A percentile compares a stretch with the other conserved stretches of the same genome.
These are phyloP conservation scores for Ptychoptera contaminata DNA, from an alignment of 2,888 invertebrate genomes.

Conservation along the genomic window DNA sequence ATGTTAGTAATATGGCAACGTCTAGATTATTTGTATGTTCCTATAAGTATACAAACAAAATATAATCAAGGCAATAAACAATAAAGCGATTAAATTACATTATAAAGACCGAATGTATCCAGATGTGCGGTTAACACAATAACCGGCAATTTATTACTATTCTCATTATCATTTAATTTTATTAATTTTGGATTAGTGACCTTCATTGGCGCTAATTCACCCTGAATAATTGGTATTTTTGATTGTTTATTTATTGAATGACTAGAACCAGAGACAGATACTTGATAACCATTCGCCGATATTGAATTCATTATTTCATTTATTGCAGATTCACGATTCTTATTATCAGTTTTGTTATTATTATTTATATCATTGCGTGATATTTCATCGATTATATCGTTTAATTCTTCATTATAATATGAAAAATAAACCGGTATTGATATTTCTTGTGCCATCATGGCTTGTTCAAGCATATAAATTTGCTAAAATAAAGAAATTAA, in stretches of 20 bases:
- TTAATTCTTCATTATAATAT: slow-evolving; percentile 54
- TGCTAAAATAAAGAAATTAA: slow-evolving; percentile 35
- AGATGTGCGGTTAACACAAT: slow-evolving; percentile 88
- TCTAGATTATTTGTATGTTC: slow-evolving; percentile 79
- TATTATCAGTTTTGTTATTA: slow-evolving; percentile 27
- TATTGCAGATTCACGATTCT: slow-evolving; percentile 53
- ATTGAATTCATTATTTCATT: slow-evolving; percentile 73
- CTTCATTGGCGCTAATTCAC: slow-evolving; percentile 44
- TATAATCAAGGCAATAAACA: neutral
- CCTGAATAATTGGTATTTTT: slow-evolving; percentile 74
- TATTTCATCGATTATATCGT: slow-evolving; percentile 60
- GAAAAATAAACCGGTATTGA: slow-evolving; percentile 81
- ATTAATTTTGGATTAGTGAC: too few species aligned
- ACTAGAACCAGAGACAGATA: slow-evolving; percentile 58
- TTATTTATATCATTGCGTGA: slow-evolving; percentile 49
- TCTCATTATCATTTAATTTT: slow-evolving; percentile 46
- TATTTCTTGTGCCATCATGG: slow-evolving; percentile 63
- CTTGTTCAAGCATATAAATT: slow-evolving; percentile 62
- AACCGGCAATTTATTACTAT: slow-evolving; percentile 50
- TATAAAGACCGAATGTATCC: slow-evolving; percentile 77
- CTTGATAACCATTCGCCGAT: slow-evolving; percentile 91
- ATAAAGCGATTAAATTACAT: slow-evolving; percentile 45
- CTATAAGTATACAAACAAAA: slow-evolving; percentile 32
- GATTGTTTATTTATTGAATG: slow-evolving; percentile 58
- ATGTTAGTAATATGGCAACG: slow-evolving; percentile 69